These are phyloP conservation scores for Zaprionus tsacasi DNA, from an alignment of 1,140 invertebrate genomes.

Conservation along the genomic window DNA sequence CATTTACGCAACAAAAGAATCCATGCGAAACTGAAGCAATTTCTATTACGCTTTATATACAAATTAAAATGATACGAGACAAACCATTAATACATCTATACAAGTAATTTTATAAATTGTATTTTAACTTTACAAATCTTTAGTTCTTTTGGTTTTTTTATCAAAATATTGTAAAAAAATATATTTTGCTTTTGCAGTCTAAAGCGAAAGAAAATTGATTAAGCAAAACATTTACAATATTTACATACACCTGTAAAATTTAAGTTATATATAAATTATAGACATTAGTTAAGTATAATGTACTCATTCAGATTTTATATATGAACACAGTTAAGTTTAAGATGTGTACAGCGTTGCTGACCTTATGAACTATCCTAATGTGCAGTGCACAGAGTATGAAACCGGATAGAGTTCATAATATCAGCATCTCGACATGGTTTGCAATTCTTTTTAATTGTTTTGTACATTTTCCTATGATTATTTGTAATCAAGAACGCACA, in stretches of 20 bases:
- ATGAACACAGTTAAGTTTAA: constrained; percentile 30
- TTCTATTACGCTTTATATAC: constrained; percentile 76
- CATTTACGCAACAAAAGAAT: constrained; percentile 52
- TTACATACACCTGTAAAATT: constrained; percentile 10
- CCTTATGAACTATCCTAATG: constrained; percentile 14
- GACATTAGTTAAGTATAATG: constrained; percentile 54
- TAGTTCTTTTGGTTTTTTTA: constrained; percentile 36
- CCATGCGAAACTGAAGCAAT: constrained; percentile 70
- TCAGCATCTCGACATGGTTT: constrained; percentile 34
- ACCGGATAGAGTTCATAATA: constrained; percentile 24
- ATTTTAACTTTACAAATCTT: constrained; percentile 25
- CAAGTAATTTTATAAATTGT: constrained; percentile 6
- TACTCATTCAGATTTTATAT: constrained; percentile 57
- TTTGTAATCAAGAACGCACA: constrained; percentile 41
- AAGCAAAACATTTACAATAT: constrained; percentile 42
- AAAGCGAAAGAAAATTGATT: constrained; percentile 44
- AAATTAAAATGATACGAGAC: constrained; percentile 47
- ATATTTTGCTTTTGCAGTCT: constrained; percentile 21
- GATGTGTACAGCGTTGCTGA: constrained; percentile 25
- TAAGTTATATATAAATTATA: constrained; percentile 40
- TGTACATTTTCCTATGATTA: constrained; percentile 33
- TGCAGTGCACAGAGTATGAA: constrained; percentile 47
- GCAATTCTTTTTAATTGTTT: constrained; percentile 45
- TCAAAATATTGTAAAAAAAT: constrained; percentile 33
- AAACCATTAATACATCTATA: constrained; percentile 30